Base-by-base conservation (phyloP, 1,140 invertebrate genomes). In the Coelopa frigida region DNA sequence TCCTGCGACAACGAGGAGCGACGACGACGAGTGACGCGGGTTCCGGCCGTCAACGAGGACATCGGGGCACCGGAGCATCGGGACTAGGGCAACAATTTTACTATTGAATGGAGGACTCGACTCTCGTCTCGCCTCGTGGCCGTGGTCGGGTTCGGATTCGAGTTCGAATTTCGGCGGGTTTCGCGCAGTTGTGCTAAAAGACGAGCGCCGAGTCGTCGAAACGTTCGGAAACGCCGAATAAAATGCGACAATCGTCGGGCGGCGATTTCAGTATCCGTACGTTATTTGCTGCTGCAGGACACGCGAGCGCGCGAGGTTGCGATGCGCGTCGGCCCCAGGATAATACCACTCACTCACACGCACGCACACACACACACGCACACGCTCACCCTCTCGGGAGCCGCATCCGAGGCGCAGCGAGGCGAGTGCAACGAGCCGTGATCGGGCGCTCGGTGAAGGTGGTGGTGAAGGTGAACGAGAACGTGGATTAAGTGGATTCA, bases 251-350 rank as follows among this genome's bases (percentile, higher is more conserved):
- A 61, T 61, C 64, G 55, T 64, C 51, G 52, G 50, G 50, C 49
- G 57, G 61, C 61, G 55, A 54, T 59, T 61, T 57, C 61, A 64
- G 61, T 64, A 52, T 59, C 61, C 61, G 61, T 57, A 65, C 54
- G 55, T 54, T 59, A 61, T 64, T 64, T 59, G 61, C 49, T 57
- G 59, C 46, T 55, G 46, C 48, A 59, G 42, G 55, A 64, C 39
- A 46, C 43, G 24, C 14, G 20, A 17, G 37, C 33, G 26, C 15
- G 24, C 26, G 44, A 20, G 50, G n/a, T n/a, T n/a, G n/a, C n/a
- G n/a, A n/a, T n/a, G n/a, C n/a, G n/a, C n/a, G n/a, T n/a, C n/a
- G n/a, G n/a, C n/a, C n/a, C n/a, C n/a, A n/a, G n/a, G n/a, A n/a
- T n/a, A n/a, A n/a, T n/a, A n/a, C n/a, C n/a, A n/a, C n/a, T n/a